A percentile compares a stretch with the other conserved stretches of the same genome.
These are phyloP conservation scores for Myiotriccus ornatus DNA, from an alignment of 2,797 vertebrate species.

Conservation along the genomic window DNA sequence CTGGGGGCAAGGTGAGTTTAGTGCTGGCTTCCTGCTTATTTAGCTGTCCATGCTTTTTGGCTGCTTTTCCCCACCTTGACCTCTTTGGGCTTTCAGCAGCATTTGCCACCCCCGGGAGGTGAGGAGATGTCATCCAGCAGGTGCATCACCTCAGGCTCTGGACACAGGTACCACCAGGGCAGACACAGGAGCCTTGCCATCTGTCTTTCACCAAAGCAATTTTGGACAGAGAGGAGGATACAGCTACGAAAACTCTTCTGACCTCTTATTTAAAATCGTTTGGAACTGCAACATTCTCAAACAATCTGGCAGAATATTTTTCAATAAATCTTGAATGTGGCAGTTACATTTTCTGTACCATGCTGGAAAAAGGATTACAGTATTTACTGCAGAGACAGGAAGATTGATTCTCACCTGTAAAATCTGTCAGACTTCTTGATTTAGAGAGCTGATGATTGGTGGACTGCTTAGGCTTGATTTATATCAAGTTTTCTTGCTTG, in stretches of 20 bases:
- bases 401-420: constrained; percentile 77
- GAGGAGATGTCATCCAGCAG: neutral
- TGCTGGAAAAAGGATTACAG: constrained; percentile 72
- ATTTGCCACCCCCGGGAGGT: neutral
- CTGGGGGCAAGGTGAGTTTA: neutral
- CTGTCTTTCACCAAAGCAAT: neutral
- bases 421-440: constrained; percentile 76
- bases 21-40: neutral
- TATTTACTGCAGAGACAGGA: constrained; percentile 75
- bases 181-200: fast-evolving
- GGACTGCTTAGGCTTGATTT: constrained; percentile 71
- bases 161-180: neutral
- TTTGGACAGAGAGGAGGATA: neutral
- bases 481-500: constrained; percentile 15
- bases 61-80: neutral
- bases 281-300: constrained; percentile 27
- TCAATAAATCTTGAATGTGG: constrained; percentile 68
- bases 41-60: neutral
- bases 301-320: constrained; percentile 67
- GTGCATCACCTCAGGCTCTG: neutral
- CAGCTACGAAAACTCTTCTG: neutral
- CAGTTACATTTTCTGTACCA: constrained; percentile 70
- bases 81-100: neutral
- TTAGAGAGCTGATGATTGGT: constrained; percentile 70
- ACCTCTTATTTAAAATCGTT: constrained; percentile 47